phyloP scores from a whole-genome alignment of 2,888 invertebrate species.

The Pelosia muscerda region DNA sequence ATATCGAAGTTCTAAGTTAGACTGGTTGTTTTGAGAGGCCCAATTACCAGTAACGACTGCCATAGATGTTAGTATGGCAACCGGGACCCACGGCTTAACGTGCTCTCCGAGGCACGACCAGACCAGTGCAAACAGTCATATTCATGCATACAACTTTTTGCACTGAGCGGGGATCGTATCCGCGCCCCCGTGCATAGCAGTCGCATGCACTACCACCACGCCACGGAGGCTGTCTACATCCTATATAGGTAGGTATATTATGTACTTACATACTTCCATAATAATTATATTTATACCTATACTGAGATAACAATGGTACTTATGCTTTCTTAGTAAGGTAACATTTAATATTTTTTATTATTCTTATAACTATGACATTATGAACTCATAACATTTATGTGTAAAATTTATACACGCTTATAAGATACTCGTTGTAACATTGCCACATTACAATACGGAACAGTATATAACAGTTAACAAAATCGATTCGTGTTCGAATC shows the following conservation, averaged over 20 bases:
- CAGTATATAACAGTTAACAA: constrained; percentile 11
- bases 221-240: no score
- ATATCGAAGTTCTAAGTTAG: no score
- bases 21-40: no score
- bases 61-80: no score
- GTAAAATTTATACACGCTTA: neutral
- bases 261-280: neutral
- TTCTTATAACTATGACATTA: neutral
- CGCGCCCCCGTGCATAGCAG: no score
- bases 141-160: no score
- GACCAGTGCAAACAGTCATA: no score
- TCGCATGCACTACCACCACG: no score
- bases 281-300: neutral
- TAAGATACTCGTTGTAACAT: constrained; percentile 6
- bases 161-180: no score
- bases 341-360: constrained; percentile 4
- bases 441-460: constrained; percentile 23
- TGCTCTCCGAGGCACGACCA: no score
- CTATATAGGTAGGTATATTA: neutral
- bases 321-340: neutral
- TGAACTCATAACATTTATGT: neutral
- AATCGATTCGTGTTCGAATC: constrained; percentile 22
- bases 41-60: no score
- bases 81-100: no score
- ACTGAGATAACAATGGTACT: neutral